Base-by-base conservation (phyloP, 2,888 invertebrate species). In the Ophioninae sp. region DNA sequence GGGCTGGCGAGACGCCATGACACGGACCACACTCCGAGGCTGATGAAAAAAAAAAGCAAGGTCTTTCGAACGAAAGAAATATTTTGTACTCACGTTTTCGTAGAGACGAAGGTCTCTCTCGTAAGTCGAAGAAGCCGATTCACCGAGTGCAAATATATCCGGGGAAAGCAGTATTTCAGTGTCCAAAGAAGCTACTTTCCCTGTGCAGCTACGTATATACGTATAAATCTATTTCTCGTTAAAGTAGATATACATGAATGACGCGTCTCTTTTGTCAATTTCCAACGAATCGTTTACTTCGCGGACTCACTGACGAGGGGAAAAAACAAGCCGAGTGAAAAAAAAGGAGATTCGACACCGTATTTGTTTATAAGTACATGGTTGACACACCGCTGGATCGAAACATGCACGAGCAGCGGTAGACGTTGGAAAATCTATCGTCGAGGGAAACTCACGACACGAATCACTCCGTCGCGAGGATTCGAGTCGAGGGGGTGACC, bases 351-450 rank as follows among this genome's bases (percentile, higher is more conserved):
- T 73, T 30, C 9, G 72, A 67, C 58, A 76, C 73, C 17, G 56
- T 65, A 69, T 76, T 30, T 82, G 82, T 82, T 82, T 82, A 84
- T 64, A 69, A 69, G 82, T 79, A 79, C 84, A 84, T 84, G 58
- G 79, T 79, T 82, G 74, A 82, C 83, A 78, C 81, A 56, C 44
- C 68, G 73, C 72, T 59, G 23, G 75, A 75, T 65, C 65, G 65
- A 65, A 79, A 79, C 82, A 82, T 79, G 74, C 75, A 79, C 82
- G 61, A 64, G 71, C 56, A 80, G 78, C 77, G 81, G 58, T 82
- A 81, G 81, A 84, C 84, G 81, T 82, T 82, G 84, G 82, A 85
- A 85, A 85, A 84, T 84, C 84, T 85, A 84, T 82, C 81, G 82
- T 81, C 80, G 83, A 71, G 73, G 68, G 69, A 72, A 69, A 80